Conservation (phyloP, 2,888 invertebrate species). For the Punctoribates punctum region DNA sequence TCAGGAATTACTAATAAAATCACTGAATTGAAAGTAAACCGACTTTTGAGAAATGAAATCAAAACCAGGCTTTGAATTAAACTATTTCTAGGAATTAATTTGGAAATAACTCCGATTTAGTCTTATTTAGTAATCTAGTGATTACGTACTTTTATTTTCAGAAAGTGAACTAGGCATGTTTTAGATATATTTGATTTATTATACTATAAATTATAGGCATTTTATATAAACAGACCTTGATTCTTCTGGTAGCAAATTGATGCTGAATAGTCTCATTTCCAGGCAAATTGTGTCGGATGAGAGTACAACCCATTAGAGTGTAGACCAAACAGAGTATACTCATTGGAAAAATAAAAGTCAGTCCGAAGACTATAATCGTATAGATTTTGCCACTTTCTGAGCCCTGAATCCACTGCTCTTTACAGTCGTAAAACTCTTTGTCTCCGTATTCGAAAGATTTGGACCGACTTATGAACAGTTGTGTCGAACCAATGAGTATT, state of each 20-base stretch:
- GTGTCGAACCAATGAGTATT: slow-evolving; percentile 53
- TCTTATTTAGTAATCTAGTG: too few species aligned
- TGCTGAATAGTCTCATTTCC: slow-evolving; percentile 56
- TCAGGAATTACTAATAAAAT: too few species aligned
- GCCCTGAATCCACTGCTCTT: slow-evolving; percentile 45
- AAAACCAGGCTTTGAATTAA: too few species aligned
- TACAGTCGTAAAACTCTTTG: slow-evolving; percentile 45
- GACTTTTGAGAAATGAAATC: too few species aligned
- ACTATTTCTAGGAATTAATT: too few species aligned
- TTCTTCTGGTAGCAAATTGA: slow-evolving; percentile 51
- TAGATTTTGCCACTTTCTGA: slow-evolving; percentile 47
- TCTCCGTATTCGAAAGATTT: slow-evolving; percentile 49
- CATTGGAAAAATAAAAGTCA: slow-evolving; percentile 54
- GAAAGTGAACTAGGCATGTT: too few species aligned
- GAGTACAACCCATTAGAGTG: slow-evolving; percentile 54
- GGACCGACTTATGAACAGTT: slow-evolving; percentile 53
- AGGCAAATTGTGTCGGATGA: slow-evolving; percentile 55
- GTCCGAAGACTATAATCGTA: slow-evolving; percentile 51
- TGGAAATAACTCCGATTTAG: too few species aligned
- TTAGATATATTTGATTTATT: too few species aligned
- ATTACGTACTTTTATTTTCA: too few species aligned
- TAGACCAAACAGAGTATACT: slow-evolving; percentile 55
- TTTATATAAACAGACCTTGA: slow-evolving; percentile 21
- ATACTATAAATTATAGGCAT: too few species aligned
- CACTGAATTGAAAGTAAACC: too few species aligned